Evolutionary conservation across 2,113 vertebrate species (phyloP), one percentile per base, ranked within the genome.

Genomic region (Salvelinus namaycush): DNA sequence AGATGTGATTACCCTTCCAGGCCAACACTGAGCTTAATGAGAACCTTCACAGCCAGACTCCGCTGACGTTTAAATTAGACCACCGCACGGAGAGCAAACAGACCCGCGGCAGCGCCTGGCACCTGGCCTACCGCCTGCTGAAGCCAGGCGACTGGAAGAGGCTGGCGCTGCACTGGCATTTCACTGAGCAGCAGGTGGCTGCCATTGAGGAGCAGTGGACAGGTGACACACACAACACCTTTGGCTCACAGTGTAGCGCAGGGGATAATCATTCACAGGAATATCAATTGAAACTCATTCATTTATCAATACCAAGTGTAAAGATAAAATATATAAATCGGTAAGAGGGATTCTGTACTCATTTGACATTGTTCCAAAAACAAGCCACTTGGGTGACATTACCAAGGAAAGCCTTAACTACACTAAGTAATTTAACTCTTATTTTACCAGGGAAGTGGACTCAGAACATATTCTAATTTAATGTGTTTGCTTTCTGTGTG

Each of bases 161-260:
- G 82, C 81, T 98, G 79, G 95, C 97, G 18, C 11, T 76, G 18
- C 79, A 87, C 18, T 96, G 94, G 96, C 79, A 87, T 54, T 99
- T 99, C 83, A 95, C 91, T 0, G 90, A 92, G 13, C 88, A 91
- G 27, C 96, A 97, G 84, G 92, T 96, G 75, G 92, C 85, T 78
- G 95, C 95, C 79, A 96, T 97, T 1, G 91, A 95, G 84, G 91
- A 94, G 74, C 96, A 98, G 89, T 96, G 95, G 95, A 95, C 95
- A 93, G 97, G 97, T 97, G 90, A 8, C 34, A 34, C 5, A 83
- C 39, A 26, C 20, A 26, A 64, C 26, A 60, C 20, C 18, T 4
- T 18, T 54, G 14, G 51, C 51, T 54, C 57, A 44, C 39, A 44
- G 9, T 44, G 39, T 44, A 44, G 7, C 39, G 1, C 39, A 44